Evolutionary conservation across 2,113 vertebrate species (phyloP).

Genomic region (Caracal caracal): DNA sequence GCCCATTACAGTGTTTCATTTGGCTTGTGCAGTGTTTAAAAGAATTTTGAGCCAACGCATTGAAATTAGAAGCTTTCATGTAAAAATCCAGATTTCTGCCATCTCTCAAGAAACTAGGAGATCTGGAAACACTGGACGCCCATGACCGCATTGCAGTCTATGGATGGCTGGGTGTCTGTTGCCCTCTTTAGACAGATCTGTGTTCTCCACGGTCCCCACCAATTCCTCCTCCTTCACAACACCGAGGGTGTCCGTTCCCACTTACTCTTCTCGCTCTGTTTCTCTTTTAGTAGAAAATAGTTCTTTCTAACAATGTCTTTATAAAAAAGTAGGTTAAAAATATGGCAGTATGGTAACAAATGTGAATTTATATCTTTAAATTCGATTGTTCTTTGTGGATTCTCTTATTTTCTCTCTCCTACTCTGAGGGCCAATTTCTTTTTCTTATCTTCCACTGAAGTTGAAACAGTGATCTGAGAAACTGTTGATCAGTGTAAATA

Average conservation of each 20-base stretch:
- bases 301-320: background rate
- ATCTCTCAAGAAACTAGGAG: conserved; percentile 43
- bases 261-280: background rate
- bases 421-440: background rate
- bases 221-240: background rate
- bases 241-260: background rate
- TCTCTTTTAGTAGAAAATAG: background rate
- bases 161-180: background rate
- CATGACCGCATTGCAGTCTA: background rate
- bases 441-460: background rate
- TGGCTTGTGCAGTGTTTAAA: conserved; percentile 67
- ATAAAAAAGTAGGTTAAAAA: background rate
- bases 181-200: background rate
- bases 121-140: conserved; percentile 44
- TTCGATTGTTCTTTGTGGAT: background rate
- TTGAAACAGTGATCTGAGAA: background rate
- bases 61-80: conserved; percentile 69
- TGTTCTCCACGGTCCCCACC: rapidly evolving
- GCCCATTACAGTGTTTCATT: conserved; percentile 54
- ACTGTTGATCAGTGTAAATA: background rate
- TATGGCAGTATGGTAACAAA: background rate
- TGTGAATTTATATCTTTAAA: background rate
- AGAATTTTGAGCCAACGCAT: conserved; percentile 59
- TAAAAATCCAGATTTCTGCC: conserved; percentile 73
- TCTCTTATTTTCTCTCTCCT: background rate